Base-by-base conservation (phyloP, 2,113 vertebrate genomes). In the Corythoichthys haematopterus region DNA sequence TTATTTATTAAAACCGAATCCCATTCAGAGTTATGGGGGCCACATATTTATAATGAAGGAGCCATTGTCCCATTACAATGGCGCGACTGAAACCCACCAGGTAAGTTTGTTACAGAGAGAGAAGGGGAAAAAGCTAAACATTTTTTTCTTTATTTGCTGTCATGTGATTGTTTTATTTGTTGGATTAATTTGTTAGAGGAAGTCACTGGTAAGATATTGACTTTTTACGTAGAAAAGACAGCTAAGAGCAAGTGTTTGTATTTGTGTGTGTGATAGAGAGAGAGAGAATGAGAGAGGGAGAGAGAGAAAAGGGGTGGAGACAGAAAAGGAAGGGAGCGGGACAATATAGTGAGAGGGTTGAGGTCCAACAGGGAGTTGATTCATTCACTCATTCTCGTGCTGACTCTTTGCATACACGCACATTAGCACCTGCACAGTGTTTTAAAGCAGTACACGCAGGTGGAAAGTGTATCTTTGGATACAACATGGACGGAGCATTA, bases 181-280 rank as follows among this genome's bases (percentile, higher is more conserved):
- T 28, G 6, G 13, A 12, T 1, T 45, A 4, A 6, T 13, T 43
- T 83, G 78, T 75, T 78, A 83, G 83, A 87, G 85, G 86, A 85
- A 88, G 81, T 86, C 52, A 87, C 78, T 77, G 83, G 84, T 78
- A 88, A 86, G 87, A 89, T 78, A 87, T 90, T 81, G 88, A 85
- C 84, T 76, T 89, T 85, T 91, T 88, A 91, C 87, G 79, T 84
- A 90, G 85, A 75, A 74, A 75, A 61, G 65, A 48, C 59, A 74
- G 65, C 65, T 65, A 66, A 69, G 60, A 71, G 59, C 75, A 72
- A 69, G 73, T 70, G 68, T 65, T 72, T 70, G 73, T 69, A 69
- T 71, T 81, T 65, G 53, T 50, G 68, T 51, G 53, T 35, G 53
- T 13, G 53, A 50, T 71, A 50, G 69, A 57, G 59, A 65, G 60